A percentile compares a stretch with the other conserved stretches of the same genome.
phyloP scores from a whole-genome alignment of 92 coral and sea anemone species.

The Epizoanthus ramosus region DNA sequence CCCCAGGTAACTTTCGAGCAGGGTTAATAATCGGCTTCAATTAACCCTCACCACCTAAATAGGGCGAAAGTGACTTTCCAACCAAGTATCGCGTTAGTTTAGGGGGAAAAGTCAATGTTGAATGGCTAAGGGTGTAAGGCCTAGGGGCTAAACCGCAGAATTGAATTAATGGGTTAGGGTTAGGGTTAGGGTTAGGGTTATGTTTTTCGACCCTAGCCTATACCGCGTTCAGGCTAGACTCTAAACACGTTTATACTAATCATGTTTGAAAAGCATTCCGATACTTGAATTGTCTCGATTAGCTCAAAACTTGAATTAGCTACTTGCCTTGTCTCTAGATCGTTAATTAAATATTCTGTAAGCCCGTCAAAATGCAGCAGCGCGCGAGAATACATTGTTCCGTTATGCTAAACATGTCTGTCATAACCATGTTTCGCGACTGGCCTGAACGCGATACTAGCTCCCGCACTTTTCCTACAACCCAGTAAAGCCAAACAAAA shows the following conservation, averaged over 20 bases:
- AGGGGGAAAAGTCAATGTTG: neutral
- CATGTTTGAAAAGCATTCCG: too few relatives aligned
- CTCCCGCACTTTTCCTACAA: neutral
- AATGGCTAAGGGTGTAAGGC: constrained; percentile 7
- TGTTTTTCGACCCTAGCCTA: neutral
- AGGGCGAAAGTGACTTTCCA: constrained; percentile 12
- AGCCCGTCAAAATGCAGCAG: constrained; percentile 28
- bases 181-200: neutral
- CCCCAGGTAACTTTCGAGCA: constrained; percentile 10
- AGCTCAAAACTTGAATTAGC: too few relatives aligned
- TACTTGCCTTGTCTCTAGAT: too few relatives aligned
- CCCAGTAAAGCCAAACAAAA: neutral
- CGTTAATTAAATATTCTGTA: too few relatives aligned
- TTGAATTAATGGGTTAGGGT: neutral
- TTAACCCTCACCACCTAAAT: constrained; percentile 5
- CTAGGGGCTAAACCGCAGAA: constrained; percentile 8
- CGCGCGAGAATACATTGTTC: constrained; percentile 2
- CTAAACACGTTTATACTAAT: constrained; percentile 29
- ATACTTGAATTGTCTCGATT: too few relatives aligned
- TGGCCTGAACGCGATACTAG: constrained; percentile 14
- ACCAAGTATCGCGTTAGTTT: neutral
- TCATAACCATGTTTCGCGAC: constrained; percentile 21
- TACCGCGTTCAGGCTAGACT: constrained; percentile 21
- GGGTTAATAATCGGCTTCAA: constrained; percentile 11
- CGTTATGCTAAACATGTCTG: constrained; percentile 3